Evolutionary conservation across 2,888 invertebrate genomes (phyloP).

Genomic region (Antheraea assamensis): DNA sequence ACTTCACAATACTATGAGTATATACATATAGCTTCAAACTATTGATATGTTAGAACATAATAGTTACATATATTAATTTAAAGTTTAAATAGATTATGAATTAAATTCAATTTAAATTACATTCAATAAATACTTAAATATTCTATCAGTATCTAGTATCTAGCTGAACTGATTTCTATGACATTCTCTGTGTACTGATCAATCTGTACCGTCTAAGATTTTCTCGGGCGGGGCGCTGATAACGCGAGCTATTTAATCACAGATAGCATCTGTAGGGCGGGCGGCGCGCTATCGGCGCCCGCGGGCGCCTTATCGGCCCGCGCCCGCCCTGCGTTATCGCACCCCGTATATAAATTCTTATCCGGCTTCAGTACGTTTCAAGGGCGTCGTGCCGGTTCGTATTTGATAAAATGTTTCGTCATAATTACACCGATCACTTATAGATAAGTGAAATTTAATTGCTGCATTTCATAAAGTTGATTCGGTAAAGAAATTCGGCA

Average conservation of each 20-base stretch:
- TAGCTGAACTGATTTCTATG: not conserved
- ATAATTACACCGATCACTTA: conserved; percentile 16
- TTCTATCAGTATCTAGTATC: not conserved
- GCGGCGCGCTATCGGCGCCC: conserved; percentile 64
- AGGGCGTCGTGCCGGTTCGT: conserved; percentile 37
- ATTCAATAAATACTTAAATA: conserved; percentile 12
- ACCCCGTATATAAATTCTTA: conserved; percentile 67
- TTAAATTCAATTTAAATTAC: not conserved
- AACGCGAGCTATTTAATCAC: conserved; percentile 74
- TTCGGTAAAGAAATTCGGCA: not conserved
- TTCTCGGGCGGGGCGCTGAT: conserved; percentile 57
- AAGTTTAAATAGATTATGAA: not conserved
- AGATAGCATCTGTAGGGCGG: conserved; percentile 71
- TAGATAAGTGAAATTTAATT: not conserved
- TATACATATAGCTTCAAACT: not conserved
- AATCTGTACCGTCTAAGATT: conserved; percentile 58
- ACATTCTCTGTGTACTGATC: conserved; percentile 33
- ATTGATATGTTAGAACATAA: not conserved
- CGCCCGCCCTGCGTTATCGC: conserved; percentile 59
- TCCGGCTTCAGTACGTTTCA: conserved; percentile 43
- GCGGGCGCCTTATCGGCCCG: conserved; percentile 59
- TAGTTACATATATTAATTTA: not conserved
- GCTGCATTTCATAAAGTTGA: not conserved
- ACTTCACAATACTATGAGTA: not conserved
- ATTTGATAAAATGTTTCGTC: conserved; percentile 23